Base-by-base conservation (phyloP, 2,113 vertebrate genomes). In the Steatornis caripensis region DNA sequence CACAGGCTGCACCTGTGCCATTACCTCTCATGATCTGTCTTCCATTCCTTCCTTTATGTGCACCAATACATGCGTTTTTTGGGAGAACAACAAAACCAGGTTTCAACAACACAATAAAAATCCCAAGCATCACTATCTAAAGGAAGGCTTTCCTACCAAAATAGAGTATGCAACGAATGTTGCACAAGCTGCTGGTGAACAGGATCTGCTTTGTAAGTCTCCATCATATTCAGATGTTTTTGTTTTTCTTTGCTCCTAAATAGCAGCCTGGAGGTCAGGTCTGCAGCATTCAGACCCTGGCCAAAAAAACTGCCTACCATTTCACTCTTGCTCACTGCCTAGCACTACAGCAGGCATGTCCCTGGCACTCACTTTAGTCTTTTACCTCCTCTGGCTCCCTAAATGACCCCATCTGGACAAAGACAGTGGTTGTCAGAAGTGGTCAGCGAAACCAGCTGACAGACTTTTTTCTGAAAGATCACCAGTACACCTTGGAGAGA, bases 291-390 rank as follows among this genome's bases (percentile, higher is more conserved):
- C 77, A 69, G 12, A 81, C 10, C 26, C 29, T 51, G 8, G 70
- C 8, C 39, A 62, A 66, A 60, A 76, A 45, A 29, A 49, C 55
- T 26, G 27, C 13, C 18, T 62, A 37, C 30, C 30, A 23, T 32
- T 66, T 57, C 36, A 43, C 24, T 37, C 29, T 70, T 30, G 43
- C 36, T 79, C 49, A 27, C 12, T 51, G 77, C 46, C 74, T 27
- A 53, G 72, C 29, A 41, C 26, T 45, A 22, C 1, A 29, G 66
- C 0, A 61, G 58, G 36, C 41, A 57, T 1, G 3, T 16, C 46
- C 32, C 37, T 2, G 2, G 36, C 15, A 7, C 0, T 1, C 3
- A 2, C 32, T 75, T 64, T n/a, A 19, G 6, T 13, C 81, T 32
- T 46, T 61, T 43, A 70, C 29, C 22, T 65, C n/a, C 77, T 36